phyloP scores from a whole-genome alignment of 2,797 vertebrate genomes.

The Sebastes flavidus region DNA sequence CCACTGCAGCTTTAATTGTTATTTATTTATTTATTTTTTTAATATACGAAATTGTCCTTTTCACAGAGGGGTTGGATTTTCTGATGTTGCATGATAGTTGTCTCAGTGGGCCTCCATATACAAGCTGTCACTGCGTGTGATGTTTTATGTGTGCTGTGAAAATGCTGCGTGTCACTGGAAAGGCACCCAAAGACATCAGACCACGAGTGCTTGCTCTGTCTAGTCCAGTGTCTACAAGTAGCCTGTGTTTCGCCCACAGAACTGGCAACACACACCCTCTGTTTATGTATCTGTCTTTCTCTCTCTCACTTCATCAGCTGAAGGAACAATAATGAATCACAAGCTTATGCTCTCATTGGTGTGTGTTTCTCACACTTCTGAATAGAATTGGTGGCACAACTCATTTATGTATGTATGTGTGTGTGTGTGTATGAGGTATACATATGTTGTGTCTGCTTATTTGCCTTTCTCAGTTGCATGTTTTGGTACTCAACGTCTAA shows the following conservation, averaged over 20 bases:
- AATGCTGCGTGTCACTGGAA: constrained; percentile 14
- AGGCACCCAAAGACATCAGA: constrained; percentile 23
- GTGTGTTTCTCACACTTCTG: constrained; percentile 62
- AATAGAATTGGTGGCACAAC: constrained; percentile 35
- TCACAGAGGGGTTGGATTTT: background rate
- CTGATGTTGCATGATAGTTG: constrained; percentile 1
- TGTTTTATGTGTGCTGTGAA: constrained; percentile 23
- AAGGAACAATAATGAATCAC: constrained; percentile 61
- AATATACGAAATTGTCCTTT: background rate
- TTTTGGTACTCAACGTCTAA: background rate
- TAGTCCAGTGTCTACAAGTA: constrained; percentile 24
- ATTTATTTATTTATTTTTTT: background rate
- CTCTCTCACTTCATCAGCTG: constrained; percentile 51
- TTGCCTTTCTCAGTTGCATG: constrained; percentile 2
- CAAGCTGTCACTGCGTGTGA: background rate
- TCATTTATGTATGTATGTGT: background rate
- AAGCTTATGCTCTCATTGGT: constrained; percentile 31
- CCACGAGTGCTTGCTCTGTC: constrained; percentile 5
- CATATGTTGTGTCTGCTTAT: background rate
- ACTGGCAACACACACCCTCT: constrained; percentile 29
- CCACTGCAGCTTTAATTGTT: background rate
- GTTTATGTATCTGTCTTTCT: constrained; percentile 2
- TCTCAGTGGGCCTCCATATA: background rate
- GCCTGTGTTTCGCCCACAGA: constrained; percentile 28
- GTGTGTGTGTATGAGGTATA: background rate